These are phyloP conservation scores for Nothobranchius kuhntae DNA, from an alignment of 2,113 vertebrate species.

Conservation along the genomic window DNA sequence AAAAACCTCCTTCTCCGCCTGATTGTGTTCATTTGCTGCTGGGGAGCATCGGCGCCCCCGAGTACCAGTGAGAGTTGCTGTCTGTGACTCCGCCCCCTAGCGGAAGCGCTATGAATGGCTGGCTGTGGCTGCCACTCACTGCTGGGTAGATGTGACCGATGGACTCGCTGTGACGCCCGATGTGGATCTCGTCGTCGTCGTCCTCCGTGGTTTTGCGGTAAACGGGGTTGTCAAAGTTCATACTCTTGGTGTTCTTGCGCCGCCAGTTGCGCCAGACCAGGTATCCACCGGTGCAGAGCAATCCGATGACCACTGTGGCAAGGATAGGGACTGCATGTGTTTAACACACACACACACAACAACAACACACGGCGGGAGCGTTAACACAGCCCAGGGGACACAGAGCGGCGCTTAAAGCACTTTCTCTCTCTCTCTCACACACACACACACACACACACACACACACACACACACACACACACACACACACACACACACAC, in stretches of 20 bases:
- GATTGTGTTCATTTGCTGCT: constrained; percentile 71
- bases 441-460: neutral
- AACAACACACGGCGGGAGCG: constrained; percentile 80
- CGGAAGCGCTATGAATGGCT: constrained; percentile 80
- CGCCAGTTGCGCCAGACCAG: constrained; percentile 99
- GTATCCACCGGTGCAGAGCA: constrained; percentile 91
- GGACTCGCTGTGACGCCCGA: constrained; percentile 89
- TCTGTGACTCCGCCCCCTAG: constrained; percentile 78
- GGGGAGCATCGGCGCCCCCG: constrained; percentile 75
- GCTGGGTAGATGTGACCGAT: constrained; percentile 96
- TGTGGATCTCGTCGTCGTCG: constrained; percentile 95
- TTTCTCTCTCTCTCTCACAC: constrained; percentile 5
- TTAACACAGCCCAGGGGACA: constrained; percentile 83
- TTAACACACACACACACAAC: constrained; percentile 80
- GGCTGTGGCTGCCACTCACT: constrained; percentile 85
- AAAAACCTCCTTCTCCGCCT: constrained; percentile 15
- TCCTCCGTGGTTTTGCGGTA: constrained; percentile 98
- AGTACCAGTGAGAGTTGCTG: constrained; percentile 82
- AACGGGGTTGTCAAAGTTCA: constrained; percentile 99
- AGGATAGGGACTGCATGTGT: constrained; percentile 85
- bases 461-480: too few species aligned
- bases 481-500: neutral
- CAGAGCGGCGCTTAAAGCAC: constrained; percentile 72
- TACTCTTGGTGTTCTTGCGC: constrained; percentile 98
- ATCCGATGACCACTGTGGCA: constrained; percentile 89